Evolutionary conservation across 2,113 vertebrate species (phyloP).

Genomic region (Xiphorhynchus elegans): DNA sequence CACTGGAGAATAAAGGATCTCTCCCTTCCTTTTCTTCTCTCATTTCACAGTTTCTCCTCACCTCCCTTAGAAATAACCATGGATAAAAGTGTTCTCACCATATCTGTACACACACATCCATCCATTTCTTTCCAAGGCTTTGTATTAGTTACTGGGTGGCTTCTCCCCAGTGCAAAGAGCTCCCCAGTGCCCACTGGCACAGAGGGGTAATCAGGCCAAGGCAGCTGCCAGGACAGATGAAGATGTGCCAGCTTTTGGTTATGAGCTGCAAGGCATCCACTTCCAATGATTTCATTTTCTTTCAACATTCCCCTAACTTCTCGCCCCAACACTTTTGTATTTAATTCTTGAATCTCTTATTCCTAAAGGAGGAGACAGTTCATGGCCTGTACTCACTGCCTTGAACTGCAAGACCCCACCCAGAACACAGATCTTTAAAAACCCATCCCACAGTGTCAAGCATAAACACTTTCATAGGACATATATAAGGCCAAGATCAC

Average conservation of each 20-base stretch:
- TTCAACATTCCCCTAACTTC: background rate
- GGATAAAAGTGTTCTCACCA: background rate
- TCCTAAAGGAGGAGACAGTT: background rate
- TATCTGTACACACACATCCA: background rate
- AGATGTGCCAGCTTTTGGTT: background rate
- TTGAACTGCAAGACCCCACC: background rate
- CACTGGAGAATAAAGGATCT: background rate
- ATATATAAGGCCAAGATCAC: background rate
- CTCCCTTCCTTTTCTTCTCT: background rate
- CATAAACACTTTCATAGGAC: background rate
- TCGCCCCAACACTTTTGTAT: background rate
- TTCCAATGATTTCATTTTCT: background rate
- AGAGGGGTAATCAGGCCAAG: background rate
- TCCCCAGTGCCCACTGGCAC: background rate
- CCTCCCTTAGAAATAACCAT: background rate
- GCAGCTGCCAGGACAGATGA: background rate
- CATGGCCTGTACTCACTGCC: background rate
- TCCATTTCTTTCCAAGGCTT: background rate
- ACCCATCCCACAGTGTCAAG: background rate
- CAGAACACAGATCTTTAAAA: background rate
- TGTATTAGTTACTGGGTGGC: background rate
- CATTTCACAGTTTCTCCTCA: background rate
- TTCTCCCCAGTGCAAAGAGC: background rate
- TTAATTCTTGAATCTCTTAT: background rate
- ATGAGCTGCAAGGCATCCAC: background rate